phyloP scores from a whole-genome alignment of 23 tunicate species.

The Clavelina lepadiformis region DNA sequence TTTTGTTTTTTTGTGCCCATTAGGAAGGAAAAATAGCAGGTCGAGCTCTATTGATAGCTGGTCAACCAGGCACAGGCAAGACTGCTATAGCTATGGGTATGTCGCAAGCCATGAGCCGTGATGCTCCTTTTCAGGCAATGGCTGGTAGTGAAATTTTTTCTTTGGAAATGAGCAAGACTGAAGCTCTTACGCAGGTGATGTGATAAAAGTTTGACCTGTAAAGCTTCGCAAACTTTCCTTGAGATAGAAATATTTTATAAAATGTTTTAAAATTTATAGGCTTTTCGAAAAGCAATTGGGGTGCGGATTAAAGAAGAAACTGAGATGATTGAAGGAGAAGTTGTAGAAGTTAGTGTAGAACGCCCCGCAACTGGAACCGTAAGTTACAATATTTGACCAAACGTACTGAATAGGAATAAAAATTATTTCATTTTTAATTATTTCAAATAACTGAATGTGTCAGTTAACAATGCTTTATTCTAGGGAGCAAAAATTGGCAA shows the following conservation, averaged over 20 bases:
- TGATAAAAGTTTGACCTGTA: too few species aligned
- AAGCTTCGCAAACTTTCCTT: too few species aligned
- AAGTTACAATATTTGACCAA: not conserved
- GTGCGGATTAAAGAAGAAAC: constrained; percentile 98
- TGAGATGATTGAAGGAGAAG: constrained; percentile 99
- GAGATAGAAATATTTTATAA: not conserved
- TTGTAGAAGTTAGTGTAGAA: constrained; percentile 96
- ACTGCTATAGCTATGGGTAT: constrained; percentile 99
- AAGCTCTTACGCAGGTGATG: constrained; percentile 96
- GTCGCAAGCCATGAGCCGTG: constrained; percentile 96
- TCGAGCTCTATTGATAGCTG: constrained; percentile 91
- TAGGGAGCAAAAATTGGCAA: constrained; percentile 97
- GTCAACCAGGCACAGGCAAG: constrained; percentile 98
- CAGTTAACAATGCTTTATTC: not conserved
- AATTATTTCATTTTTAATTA: not conserved
- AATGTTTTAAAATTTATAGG: constrained; percentile 24
- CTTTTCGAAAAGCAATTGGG: constrained; percentile 94
- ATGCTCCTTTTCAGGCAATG: constrained; percentile 94
- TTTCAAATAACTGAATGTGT: not conserved
- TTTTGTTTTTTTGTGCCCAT: not conserved
- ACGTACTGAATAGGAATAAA: not conserved
- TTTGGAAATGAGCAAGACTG: constrained; percentile 98
- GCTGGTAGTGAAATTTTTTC: constrained; percentile 99
- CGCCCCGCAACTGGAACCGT: constrained; percentile 99
- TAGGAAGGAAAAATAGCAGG: constrained; percentile 97